These are phyloP conservation scores for Callithrix jacchus DNA, from an alignment of 2,113 vertebrate species.

Conservation along the genomic window DNA sequence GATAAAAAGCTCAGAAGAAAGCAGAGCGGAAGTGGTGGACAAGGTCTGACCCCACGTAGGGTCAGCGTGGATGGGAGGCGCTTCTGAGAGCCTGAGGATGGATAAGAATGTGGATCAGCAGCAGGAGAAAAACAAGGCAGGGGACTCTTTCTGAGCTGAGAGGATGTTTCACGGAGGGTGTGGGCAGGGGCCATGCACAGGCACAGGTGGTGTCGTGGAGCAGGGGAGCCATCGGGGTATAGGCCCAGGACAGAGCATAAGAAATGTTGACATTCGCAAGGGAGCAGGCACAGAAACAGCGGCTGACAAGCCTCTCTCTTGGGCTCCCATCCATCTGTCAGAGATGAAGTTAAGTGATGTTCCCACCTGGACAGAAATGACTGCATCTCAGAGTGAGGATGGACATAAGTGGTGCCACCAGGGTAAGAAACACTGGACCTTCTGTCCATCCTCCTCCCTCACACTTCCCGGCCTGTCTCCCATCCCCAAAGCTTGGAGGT, in stretches of 20 bases:
- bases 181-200: not conserved
- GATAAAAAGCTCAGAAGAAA: not conserved
- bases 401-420: not conserved
- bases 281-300: not conserved
- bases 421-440: not conserved
- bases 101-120: not conserved
- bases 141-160: not conserved
- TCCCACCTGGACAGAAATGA: not conserved
- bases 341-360: not conserved
- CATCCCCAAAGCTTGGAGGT: too few relatives aligned
- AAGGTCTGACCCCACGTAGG: not conserved
- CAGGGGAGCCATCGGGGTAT: not conserved
- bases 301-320: not conserved
- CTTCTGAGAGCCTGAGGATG: not conserved
- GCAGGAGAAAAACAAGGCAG: not conserved
- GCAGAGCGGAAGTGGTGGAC: not conserved
- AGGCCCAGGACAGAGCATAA: not conserved
- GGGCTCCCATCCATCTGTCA: not conserved
- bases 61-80: not conserved
- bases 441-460: not conserved
- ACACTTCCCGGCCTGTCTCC: not conserved
- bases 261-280: not conserved
- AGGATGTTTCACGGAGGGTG: not conserved
- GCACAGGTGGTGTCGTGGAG: too few relatives aligned
- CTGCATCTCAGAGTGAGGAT: not conserved